Base-by-base conservation (phyloP, 2,797 vertebrate species). In the Chaetophractus vellerosus region DNA sequence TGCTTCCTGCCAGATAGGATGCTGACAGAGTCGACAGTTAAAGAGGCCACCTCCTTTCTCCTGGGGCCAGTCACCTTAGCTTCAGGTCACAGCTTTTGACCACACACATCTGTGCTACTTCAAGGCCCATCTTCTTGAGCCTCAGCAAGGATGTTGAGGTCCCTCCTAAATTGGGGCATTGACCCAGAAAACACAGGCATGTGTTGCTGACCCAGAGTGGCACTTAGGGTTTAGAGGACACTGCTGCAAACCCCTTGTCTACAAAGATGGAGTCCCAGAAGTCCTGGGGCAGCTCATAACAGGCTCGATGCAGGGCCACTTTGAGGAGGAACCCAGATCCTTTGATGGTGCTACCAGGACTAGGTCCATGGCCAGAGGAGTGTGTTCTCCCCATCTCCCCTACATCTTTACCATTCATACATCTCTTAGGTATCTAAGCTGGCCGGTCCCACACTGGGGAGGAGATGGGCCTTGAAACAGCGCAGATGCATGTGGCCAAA, bases 151-250 rank as follows among this genome's bases (percentile, higher is more conserved):
- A 69, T 87, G 33, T 55, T 14, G 36, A n/a, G 50, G 16, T 76
- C n/a, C 14, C 41, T 57, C 63, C 64, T 76, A 63, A 79, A 50
- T 68, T 38, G 90, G 76, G 69, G 64, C 48, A 48, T 83, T 95
- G 82, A 72, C 78, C 64, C 24, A 69, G 64, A 83, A 92, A 69
- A 69, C 31, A 85, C 48, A 88, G 71, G 55, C 41, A 7, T 36
- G 3, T 38, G 28, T 90, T 88, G 23, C n/a, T 87, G n/a, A 74
- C 41, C 33, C 80, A 80, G 52, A 84, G 41, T 66, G 36, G 66
- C 78, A 50, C 21, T 33, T 28, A 38, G 26, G 21, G 72, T 95
- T 85, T 88, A 57, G 19, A 84, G 84, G 69, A 33, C 59, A 78
- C 79, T 28, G 31, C 52, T 61, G 41, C 52, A 33, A 91, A 68